These are phyloP conservation scores for Drosophila gunungcola DNA, from an alignment of 1,140 invertebrate genomes.

Conservation along the genomic window DNA sequence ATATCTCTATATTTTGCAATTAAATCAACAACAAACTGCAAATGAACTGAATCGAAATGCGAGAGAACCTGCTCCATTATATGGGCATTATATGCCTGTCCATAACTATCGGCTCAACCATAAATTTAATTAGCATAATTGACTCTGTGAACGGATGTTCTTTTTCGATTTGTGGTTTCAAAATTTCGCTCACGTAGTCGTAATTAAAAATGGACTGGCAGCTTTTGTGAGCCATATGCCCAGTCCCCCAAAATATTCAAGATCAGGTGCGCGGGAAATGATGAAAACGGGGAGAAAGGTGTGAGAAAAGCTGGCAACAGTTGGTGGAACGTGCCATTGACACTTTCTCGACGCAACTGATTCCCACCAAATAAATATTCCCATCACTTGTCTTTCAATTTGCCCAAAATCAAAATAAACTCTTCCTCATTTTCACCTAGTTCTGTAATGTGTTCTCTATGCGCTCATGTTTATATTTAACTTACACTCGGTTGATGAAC, in stretches of 20 bases:
- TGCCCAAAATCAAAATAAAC: background rate
- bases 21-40: slow-evolving; percentile 45
- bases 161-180: slow-evolving; percentile 29
- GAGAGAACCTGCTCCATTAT: slow-evolving; percentile 32
- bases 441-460: slow-evolving; percentile 5
- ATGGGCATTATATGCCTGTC: slow-evolving; percentile 40
- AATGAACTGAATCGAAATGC: slow-evolving; percentile 29
- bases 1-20: slow-evolving; percentile 44
- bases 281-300: slow-evolving; percentile 4
- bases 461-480: slow-evolving; percentile 23
- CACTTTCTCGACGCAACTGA: slow-evolving; percentile 6
- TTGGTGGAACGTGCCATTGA: slow-evolving; percentile 42
- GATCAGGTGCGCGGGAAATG: slow-evolving; percentile 30
- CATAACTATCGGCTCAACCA: slow-evolving; percentile 53
- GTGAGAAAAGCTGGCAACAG: slow-evolving; percentile 19
- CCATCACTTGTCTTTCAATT: background rate
- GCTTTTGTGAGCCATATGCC: slow-evolving; percentile 35
- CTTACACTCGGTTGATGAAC: slow-evolving; percentile 29
- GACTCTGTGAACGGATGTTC: slow-evolving; percentile 52
- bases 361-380: too few species aligned
- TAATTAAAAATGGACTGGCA: slow-evolving; percentile 51
- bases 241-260: slow-evolving; percentile 7
- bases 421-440: slow-evolving; percentile 2
- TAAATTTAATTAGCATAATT: slow-evolving; percentile 67
- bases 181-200: slow-evolving; percentile 53